These are phyloP conservation scores for Saguinus midas DNA, from an alignment of 2,113 vertebrate species.

Conservation along the genomic window DNA sequence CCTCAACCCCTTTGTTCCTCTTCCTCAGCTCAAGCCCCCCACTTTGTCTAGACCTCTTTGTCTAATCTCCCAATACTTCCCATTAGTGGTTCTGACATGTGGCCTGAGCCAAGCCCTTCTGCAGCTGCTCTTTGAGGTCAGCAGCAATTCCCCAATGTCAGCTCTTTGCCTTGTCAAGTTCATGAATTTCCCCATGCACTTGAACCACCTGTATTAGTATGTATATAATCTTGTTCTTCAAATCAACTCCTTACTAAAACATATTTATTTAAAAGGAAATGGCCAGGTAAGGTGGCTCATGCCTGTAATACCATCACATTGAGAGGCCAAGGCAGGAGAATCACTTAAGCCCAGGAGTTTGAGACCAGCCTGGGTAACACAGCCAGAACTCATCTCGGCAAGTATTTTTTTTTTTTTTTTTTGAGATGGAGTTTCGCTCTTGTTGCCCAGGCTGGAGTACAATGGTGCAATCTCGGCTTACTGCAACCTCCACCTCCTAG, in stretches of 20 bases:
- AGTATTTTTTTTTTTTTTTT: no score
- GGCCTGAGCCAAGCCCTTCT: not conserved
- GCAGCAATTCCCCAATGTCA: not conserved
- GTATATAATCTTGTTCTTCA: slow-evolving; percentile 13
- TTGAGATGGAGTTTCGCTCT: no score
- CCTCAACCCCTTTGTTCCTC: not conserved
- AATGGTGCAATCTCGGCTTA: no score
- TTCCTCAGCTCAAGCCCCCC: not conserved
- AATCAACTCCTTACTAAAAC: not conserved
- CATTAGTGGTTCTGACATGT: not conserved
- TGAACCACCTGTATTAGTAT: not conserved
- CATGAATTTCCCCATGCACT: not conserved
- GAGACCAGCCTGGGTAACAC: no score
- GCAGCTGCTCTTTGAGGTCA: not conserved
- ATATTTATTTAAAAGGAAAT: slow-evolving; percentile 22
- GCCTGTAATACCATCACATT: no score
- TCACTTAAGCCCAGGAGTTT: no score
- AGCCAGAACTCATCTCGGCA: no score
- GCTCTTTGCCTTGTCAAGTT: not conserved
- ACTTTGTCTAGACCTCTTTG: not conserved
- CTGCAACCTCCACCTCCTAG: no score
- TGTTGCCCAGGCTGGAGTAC: no score
- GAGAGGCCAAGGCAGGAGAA: no score
- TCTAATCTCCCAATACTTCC: no score
- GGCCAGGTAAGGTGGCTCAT: no score